Percentiles rank a stretch among this genome's conserved stretches.
Conservation (phyloP, 2,888 invertebrate genomes). For the Griposia aprilina region DNA sequence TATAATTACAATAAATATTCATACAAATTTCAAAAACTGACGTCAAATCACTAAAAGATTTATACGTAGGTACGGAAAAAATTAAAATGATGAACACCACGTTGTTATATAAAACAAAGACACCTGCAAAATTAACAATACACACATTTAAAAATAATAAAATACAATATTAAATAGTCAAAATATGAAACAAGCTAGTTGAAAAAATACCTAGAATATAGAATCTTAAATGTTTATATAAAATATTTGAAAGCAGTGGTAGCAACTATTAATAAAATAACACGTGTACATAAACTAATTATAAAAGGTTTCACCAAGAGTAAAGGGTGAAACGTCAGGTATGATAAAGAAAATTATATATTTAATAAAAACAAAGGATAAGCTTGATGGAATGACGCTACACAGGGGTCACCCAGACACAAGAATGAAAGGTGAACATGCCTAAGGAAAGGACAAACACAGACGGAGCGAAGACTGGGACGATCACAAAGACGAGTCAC, state of each 20-base stretch:
- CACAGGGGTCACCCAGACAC: constrained; percentile 75
- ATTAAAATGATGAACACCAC: constrained; percentile 43
- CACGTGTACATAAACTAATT: constrained; percentile 56
- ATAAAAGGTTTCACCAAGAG: constrained; percentile 52
- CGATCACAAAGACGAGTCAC: constrained; percentile 71
- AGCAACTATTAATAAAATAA: constrained; percentile 68
- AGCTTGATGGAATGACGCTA: constrained; percentile 71
- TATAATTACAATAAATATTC: neutral
- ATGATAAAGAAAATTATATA: constrained; percentile 59
- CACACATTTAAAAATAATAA: constrained; percentile 62
- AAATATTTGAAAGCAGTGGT: constrained; percentile 69
- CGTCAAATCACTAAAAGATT: neutral
- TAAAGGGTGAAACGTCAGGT: constrained; percentile 56
- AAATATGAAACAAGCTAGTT: constrained; percentile 59
- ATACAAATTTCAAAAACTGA: neutral
- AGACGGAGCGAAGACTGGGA: constrained; percentile 71
- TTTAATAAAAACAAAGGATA: constrained; percentile 58
- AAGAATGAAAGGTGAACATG: constrained; percentile 75
- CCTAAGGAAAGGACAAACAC: constrained; percentile 76
- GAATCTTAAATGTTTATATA: constrained; percentile 46
- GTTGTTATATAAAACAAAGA: constrained; percentile 46
- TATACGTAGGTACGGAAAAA: no score
- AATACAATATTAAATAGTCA: constrained; percentile 51
- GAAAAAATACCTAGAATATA: constrained; percentile 62
- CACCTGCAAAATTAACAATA: constrained; percentile 63